These are phyloP conservation scores for Dichetophora obliterata DNA, from an alignment of 2,888 invertebrate genomes.

Conservation along the genomic window DNA sequence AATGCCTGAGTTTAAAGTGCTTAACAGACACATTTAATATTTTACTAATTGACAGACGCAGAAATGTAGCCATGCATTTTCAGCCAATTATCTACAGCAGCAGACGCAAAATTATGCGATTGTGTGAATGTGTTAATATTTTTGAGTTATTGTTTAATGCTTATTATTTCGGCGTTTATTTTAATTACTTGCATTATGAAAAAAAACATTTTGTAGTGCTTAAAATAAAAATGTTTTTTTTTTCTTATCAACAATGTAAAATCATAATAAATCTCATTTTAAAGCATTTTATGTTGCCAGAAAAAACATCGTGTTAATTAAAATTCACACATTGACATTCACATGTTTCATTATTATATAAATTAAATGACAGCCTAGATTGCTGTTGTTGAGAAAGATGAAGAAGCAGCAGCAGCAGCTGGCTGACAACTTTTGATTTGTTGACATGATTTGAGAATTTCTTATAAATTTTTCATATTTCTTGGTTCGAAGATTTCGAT, in stretches of 20 bases:
- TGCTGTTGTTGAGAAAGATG: not conserved
- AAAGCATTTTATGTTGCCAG: not conserved
- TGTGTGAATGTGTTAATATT: too few species aligned
- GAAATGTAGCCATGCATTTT: not conserved
- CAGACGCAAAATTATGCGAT: not conserved
- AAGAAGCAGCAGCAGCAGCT: not conserved
- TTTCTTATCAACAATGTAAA: too few species aligned
- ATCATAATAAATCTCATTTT: not conserved
- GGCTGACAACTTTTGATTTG: not conserved
- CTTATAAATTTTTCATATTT: too few species aligned
- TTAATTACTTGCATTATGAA: not conserved
- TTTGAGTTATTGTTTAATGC: not conserved
- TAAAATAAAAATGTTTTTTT: not conserved
- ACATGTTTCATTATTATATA: slow-evolving; percentile 16
- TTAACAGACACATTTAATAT: slow-evolving; percentile 6
- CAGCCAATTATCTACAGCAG: not conserved
- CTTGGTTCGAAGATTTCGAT: too few species aligned
- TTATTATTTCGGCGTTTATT: not conserved
- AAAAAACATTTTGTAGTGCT: too few species aligned
- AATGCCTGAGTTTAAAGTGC: not conserved
- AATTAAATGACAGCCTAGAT: not conserved
- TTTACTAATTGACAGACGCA: slow-evolving; percentile 8
- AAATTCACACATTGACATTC: slow-evolving; percentile 41
- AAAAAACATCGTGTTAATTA: slow-evolving; percentile 36
- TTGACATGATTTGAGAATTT: too few species aligned